phyloP scores from a whole-genome alignment of 2,113 vertebrate species.

The Copsychus sechellarum region DNA sequence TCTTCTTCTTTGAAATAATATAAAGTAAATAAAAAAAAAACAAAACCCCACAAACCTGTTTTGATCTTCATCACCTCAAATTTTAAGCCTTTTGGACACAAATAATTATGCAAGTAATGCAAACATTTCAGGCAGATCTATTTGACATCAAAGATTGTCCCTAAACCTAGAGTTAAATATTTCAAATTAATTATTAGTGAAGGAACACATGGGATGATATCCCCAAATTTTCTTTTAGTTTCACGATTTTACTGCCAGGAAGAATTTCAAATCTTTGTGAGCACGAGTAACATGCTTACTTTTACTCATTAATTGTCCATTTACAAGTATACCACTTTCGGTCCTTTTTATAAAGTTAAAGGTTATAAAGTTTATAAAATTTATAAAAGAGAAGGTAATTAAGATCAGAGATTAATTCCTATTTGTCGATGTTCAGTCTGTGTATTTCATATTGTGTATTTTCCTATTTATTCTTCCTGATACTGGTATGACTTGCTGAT shows the following conservation, averaged over 20 bases:
- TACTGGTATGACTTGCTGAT: background rate
- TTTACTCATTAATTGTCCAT: background rate
- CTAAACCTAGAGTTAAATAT: background rate
- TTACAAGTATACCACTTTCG: background rate
- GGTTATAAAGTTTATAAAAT: too few relatives aligned
- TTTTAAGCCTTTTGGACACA: background rate
- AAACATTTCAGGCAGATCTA: background rate
- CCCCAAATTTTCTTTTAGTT: background rate
- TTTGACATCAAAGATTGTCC: background rate
- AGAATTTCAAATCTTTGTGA: background rate
- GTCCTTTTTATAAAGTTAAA: background rate
- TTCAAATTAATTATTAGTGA: background rate
- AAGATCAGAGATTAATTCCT: background rate
- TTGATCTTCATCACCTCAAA: background rate
- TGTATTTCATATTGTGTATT: background rate
- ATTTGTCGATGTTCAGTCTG: background rate
- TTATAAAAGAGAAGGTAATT: background rate
- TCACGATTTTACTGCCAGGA: background rate
- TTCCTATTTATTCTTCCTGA: background rate
- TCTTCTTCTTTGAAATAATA: background rate
- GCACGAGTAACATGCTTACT: background rate
- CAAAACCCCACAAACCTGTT: background rate
- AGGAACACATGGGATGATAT: background rate
- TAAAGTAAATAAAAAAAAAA: background rate
- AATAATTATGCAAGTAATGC: background rate